Conservation (phyloP, 2,888 invertebrate genomes). For the Sarcophaga carnaria region DNA sequence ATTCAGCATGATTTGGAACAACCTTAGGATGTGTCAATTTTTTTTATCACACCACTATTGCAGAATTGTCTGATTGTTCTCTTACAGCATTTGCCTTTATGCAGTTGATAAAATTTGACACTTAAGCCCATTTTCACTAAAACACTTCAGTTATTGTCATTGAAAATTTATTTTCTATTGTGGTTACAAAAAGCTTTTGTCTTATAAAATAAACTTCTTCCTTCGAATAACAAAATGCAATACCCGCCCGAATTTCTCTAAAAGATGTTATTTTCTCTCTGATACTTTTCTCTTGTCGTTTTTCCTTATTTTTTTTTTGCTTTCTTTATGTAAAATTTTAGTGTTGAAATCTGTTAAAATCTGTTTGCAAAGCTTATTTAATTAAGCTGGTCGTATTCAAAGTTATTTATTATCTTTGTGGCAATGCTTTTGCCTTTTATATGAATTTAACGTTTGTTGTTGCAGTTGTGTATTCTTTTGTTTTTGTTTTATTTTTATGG, state of each 20-base stretch:
- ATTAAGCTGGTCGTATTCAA: slow-evolving; percentile 70
- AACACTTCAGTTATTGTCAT: slow-evolving; percentile 30
- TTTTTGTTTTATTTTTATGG: slow-evolving; percentile 19
- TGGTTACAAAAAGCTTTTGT: slow-evolving; percentile 41
- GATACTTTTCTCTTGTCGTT: slow-evolving; percentile 7
- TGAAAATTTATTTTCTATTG: slow-evolving; percentile 43
- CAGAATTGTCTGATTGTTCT: too few species aligned
- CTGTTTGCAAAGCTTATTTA: slow-evolving; percentile 70
- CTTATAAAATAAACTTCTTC: slow-evolving; percentile 13
- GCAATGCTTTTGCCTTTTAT: slow-evolving; percentile 56
- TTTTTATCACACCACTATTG: too few species aligned
- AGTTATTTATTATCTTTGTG: slow-evolving; percentile 70
- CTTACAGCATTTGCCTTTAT: neutral
- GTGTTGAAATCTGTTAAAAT: slow-evolving; percentile 71
- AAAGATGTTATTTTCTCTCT: neutral
- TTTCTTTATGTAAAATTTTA: slow-evolving; percentile 33
- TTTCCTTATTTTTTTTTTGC: slow-evolving; percentile 37
- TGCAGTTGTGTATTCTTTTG: too few species aligned
- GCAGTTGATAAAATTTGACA: neutral
- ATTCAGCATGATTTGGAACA: too few species aligned
- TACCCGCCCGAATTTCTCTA: neutral
- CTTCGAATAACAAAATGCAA: neutral
- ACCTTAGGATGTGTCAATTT: too few species aligned
- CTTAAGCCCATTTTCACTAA: neutral
- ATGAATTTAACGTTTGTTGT: slow-evolving; percentile 11